These are phyloP conservation scores for Hypomecis punctinalis DNA, from an alignment of 2,888 invertebrate species.

Conservation along the genomic window DNA sequence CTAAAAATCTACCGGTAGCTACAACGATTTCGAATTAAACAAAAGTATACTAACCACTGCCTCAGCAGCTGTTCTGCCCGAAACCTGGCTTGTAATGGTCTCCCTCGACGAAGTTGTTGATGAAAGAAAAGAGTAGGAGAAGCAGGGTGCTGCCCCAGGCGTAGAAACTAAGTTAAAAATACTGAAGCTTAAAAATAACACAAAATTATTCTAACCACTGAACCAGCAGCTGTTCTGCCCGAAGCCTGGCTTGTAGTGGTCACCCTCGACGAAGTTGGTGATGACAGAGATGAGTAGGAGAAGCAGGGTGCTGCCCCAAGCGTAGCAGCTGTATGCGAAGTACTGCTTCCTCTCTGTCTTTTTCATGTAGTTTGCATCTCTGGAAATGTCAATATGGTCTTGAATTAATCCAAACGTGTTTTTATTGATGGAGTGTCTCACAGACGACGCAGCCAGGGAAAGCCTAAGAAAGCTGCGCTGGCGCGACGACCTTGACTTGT, in stretches of 20 bases:
- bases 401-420: no score
- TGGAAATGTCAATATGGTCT: slow-evolving; percentile 40
- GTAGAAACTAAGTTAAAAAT: no score
- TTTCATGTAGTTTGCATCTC: slow-evolving; percentile 69
- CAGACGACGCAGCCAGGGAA: no score
- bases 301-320: slow-evolving; percentile 84
- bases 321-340: slow-evolving; percentile 83
- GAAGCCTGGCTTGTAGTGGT: slow-evolving; percentile 85
- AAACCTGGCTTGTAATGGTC: slow-evolving; percentile 85
- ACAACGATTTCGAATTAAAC: no score
- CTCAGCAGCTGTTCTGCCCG: slow-evolving; percentile 86
- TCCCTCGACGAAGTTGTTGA: slow-evolving; percentile 83
- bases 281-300: slow-evolving; percentile 81
- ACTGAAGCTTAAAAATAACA: no score
- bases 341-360: slow-evolving; percentile 82
- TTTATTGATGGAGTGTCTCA: no score
- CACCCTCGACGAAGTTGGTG: slow-evolving; percentile 82
- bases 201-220: slow-evolving; percentile 80
- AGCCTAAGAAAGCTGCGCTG: no score
- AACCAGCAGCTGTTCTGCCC: slow-evolving; percentile 87
- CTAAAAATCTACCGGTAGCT: no score
- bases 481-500: no score
- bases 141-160: slow-evolving; percentile 85
- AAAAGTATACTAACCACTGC: slow-evolving; percentile 83
- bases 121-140: slow-evolving; percentile 79